Conservation (phyloP, 1,140 invertebrate genomes). For the Eupristina koningsbergeri region DNA sequence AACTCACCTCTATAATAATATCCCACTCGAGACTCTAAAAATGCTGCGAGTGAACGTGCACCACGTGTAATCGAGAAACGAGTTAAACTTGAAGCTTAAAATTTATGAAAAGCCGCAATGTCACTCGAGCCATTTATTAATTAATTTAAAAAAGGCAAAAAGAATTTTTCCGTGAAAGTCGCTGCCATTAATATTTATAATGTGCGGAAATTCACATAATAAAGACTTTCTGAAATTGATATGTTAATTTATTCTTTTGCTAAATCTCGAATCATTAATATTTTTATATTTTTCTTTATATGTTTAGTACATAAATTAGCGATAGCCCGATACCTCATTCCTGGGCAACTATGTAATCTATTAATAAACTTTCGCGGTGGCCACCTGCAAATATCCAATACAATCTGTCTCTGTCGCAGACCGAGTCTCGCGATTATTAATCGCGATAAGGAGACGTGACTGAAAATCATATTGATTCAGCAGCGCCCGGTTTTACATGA, state of each 20-base stretch:
- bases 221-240: constrained; percentile 19
- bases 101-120: constrained; percentile 1
- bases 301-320: no score
- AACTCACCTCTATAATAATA: not conserved
- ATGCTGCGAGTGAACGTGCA: not conserved
- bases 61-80: not conserved
- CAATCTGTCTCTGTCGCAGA: not conserved
- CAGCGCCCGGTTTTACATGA: not conserved
- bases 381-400: constrained; percentile 3
- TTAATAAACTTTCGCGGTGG: constrained; percentile 17
- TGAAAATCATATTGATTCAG: not conserved
- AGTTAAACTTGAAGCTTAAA: not conserved
- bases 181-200: constrained; percentile 37
- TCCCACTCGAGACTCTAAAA: not conserved
- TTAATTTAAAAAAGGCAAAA: constrained; percentile 13
- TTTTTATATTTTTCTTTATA: no score
- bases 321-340: not conserved
- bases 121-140: not conserved
- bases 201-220: constrained; percentile 20
- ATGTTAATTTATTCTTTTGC: constrained; percentile 43
- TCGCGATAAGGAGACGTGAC: not conserved
- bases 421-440: not conserved
- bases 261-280: not conserved
- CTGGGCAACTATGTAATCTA: not conserved
- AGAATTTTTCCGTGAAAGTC: not conserved